Base-by-base conservation (phyloP, 2,113 vertebrate genomes). In the Pipra filicauda region DNA sequence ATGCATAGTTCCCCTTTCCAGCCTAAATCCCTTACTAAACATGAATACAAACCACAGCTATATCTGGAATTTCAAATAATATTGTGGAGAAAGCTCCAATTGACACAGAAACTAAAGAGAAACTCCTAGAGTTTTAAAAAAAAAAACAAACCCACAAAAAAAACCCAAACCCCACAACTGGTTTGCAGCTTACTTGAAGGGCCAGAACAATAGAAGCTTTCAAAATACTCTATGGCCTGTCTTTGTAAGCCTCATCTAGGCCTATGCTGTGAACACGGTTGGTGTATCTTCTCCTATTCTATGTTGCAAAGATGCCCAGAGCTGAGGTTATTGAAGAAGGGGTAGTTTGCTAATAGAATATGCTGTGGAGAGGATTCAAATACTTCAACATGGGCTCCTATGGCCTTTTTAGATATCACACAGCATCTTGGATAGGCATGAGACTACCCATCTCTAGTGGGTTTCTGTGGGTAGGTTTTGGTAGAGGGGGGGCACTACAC, bases 21-120 rank as follows among this genome's bases (percentile, higher is more conserved):
- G 51, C 49, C 44, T 92, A 54, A 90, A 93, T 77, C 74, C 37
- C 51, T 80, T 93, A 46, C 79, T 70, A 90, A 88, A 83, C 37
- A 37, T 35, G 54, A 94, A 83, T 76, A 77, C 14, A 88, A 88
- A 92, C 27, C 33, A 28, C 51, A 83, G 67, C n/a, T 90, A 31
- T 76, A 88, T n/a, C 75, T 90, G 58, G 51, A 59, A 88, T 94
- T 92, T 96, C 58, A 87, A 93, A 88, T 52, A 52, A 46, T 83
- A 73, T 54, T 85, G 46, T 35, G 41, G 41, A 88, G 55, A 92
- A 90, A 93, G 61, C 71, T 93, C 39, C 65, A 85, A 15, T 83
- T 91, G 88, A 93, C 51, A 89, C 12, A 66, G 46, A 67, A 85
- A 70, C 41, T 52, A 73, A 89, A 95, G 58, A 79, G 31, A 83